Conservation (phyloP, 2,888 invertebrate genomes). For the Sturmia bella region DNA sequence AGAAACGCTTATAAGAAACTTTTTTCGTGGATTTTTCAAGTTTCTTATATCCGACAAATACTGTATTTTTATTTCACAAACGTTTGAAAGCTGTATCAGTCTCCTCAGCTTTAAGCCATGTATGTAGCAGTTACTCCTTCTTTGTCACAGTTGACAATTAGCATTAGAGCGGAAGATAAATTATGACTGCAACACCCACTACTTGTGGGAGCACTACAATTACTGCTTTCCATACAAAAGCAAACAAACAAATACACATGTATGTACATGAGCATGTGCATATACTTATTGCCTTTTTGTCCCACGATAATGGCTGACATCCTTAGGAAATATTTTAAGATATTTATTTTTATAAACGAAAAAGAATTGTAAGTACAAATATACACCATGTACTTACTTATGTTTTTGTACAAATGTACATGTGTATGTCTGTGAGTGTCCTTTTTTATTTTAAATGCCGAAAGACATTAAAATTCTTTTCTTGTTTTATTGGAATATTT, state of each 20-base stretch:
- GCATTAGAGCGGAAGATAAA: slow-evolving; percentile 39
- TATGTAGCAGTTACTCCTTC: slow-evolving; percentile 13
- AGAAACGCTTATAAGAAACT: too few species aligned
- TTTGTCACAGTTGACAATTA: background rate
- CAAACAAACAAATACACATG: background rate
- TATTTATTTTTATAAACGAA: too few species aligned
- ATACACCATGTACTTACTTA: background rate
- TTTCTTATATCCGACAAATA: too few species aligned
- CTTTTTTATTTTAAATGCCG: slow-evolving; percentile 36
- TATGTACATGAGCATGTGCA: background rate
- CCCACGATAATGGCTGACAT: background rate
- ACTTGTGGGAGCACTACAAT: slow-evolving; percentile 6
- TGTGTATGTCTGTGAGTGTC: background rate
- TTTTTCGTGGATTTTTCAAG: too few species aligned
- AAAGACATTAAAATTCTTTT: slow-evolving; percentile 26
- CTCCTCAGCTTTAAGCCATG: slow-evolving; percentile 10
- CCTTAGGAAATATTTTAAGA: slow-evolving; percentile 16
- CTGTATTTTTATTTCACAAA: background rate
- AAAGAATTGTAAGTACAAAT: background rate
- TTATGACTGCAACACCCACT: slow-evolving; percentile 49
- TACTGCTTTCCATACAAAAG: background rate
- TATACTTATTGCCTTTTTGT: too few species aligned
- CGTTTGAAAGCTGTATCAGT: background rate
- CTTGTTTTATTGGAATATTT: background rate
- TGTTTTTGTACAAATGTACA: too few species aligned